Conservation (phyloP, 2,797 vertebrate species). For the Siniperca scherzeri region DNA sequence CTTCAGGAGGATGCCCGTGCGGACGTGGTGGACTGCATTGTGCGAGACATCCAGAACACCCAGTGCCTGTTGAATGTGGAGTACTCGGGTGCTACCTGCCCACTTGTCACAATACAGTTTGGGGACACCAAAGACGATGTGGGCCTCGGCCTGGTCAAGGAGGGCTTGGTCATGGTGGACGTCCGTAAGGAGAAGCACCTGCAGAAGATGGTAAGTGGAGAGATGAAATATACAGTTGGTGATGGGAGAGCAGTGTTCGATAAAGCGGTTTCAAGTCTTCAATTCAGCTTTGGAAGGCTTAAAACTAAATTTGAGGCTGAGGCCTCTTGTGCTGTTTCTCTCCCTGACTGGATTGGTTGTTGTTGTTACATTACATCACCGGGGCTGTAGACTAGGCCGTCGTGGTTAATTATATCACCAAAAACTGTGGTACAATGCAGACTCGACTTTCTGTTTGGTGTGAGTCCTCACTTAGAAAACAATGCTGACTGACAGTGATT, state of each 20-base stretch:
- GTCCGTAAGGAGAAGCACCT: slow-evolving; percentile 95
- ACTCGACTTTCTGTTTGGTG: not conserved
- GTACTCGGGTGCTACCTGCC: slow-evolving; percentile 88
- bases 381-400: not conserved
- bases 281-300: not conserved
- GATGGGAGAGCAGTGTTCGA: not conserved
- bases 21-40: slow-evolving; percentile 94
- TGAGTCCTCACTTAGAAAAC: not conserved
- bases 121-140: slow-evolving; percentile 95
- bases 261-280: not conserved
- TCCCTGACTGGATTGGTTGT: not conserved
- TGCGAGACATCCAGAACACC: slow-evolving; percentile 96
- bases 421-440: not conserved
- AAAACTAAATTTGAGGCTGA: not conserved
- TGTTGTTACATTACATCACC: slow-evolving; percentile 2
- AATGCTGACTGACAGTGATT: slow-evolving; percentile 7
- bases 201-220: slow-evolving; percentile 91
- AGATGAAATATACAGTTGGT: too few relatives aligned
- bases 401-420: not conserved
- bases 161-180: slow-evolving; percentile 97
- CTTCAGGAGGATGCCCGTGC: slow-evolving; percentile 93
- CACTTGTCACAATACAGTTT: slow-evolving; percentile 94
- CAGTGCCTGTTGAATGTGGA: slow-evolving; percentile 98
- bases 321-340: not conserved
- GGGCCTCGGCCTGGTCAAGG: slow-evolving; percentile 95